A percentile compares a stretch with the other conserved stretches of the same genome.
phyloP scores from a whole-genome alignment of 1,140 invertebrate species.

The Geopemphigus sp. region DNA sequence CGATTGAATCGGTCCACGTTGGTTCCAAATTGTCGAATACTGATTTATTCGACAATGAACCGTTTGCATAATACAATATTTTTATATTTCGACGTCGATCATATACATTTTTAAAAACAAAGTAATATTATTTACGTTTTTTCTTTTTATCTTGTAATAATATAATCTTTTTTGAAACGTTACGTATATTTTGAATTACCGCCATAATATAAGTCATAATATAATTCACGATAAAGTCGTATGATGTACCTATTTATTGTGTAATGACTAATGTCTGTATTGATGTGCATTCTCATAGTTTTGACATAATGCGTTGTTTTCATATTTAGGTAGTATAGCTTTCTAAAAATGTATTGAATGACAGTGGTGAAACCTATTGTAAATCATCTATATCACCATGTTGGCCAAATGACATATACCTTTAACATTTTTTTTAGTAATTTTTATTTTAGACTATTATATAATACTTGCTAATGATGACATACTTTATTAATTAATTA shows the following conservation, averaged over 20 bases:
- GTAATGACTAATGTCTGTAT: not conserved
- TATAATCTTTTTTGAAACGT: no score
- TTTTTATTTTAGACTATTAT: not conserved
- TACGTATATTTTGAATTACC: not conserved
- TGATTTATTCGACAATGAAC: no score
- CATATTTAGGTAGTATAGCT: not conserved
- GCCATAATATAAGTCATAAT: not conserved
- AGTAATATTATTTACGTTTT: no score
- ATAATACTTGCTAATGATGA: not conserved
- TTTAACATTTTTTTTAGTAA: not conserved
- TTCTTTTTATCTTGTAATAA: no score
- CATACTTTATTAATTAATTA: no score
- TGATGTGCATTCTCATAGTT: not conserved
- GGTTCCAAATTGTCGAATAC: no score
- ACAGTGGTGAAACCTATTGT: not conserved
- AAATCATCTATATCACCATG: not conserved
- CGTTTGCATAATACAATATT: no score
- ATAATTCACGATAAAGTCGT: not conserved
- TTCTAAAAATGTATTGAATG: constrained; percentile 14
- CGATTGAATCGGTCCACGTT: constrained; percentile 2
- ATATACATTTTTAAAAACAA: no score
- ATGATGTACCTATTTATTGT: not conserved
- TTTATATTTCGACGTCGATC: no score
- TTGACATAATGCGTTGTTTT: not conserved
- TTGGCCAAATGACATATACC: not conserved